Evolutionary conservation across 2,113 vertebrate genomes (phyloP), one percentile per base, ranked within the genome.

Genomic region (Xiphophorus maculatus): DNA sequence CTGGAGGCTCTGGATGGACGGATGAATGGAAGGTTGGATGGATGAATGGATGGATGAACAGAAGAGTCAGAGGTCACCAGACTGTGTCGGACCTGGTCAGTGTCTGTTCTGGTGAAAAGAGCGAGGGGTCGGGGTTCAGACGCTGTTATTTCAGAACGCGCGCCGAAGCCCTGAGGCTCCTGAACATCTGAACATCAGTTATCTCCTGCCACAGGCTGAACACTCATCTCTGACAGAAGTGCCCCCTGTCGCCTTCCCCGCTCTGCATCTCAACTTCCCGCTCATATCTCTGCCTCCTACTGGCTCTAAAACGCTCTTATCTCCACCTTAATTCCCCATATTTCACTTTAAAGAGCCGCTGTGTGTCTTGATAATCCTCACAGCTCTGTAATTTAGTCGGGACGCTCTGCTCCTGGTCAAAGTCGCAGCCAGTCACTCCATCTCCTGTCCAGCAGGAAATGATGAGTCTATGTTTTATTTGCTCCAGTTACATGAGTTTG

Each of bases 281-380:
- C 32, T 74, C 70, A 1, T 79, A 84, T 84, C 87, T 77, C 2
- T 69, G 76, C 35, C 76, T 71, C 75, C 79, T 27, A 15, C 70
- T 51, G 71, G 40, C 82, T 76, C 67, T 84, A 76, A 89, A 78
- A 69, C 11, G 62, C 68, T 82, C 77, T 84, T 82, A 86, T 88
- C 84, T 84, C 6, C 0, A 71, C 62, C 71, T 64, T 35, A 54
- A 75, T 76, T 76, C 33, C 69, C 71, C 71, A 66, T 19, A 54
- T 66, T 77, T 76, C 33, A n/a, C 71, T 80, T 66, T 66, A 33
- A 71, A 65, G 62, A 15, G 1, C 66, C 4, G 13, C 3, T 69
- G 60, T 66, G 51, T 66, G 48, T 30, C 74, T 42, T 60, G 51
- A 37, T 76, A 35, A 75, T 69, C 33, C 76, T 65, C 30, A 10